phyloP scores from a whole-genome alignment of 2,113 vertebrate species.

The Oryzias celebensis region DNA sequence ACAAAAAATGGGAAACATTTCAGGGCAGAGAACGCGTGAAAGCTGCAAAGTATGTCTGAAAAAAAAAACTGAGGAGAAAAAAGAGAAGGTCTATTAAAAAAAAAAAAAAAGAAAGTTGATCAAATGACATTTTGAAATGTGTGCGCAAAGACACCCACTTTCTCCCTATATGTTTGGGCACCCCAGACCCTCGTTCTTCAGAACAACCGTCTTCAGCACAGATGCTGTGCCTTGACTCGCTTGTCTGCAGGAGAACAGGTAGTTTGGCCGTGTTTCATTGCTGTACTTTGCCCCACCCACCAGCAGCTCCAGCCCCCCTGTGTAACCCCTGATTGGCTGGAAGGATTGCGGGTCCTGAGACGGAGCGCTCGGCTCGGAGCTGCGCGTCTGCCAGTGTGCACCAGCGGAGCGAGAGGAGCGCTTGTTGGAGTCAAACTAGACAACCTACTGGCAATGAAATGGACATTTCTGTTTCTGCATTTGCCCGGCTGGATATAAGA shows the following conservation, averaged over 20 bases:
- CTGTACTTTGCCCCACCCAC: constrained; percentile 75
- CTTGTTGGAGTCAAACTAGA: constrained; percentile 64
- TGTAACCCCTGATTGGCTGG: constrained; percentile 78
- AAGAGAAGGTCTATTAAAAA: too few species aligned
- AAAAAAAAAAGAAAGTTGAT: too few species aligned
- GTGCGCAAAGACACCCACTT: constrained; percentile 13
- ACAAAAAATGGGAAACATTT: too few species aligned
- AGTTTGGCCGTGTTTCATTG: constrained; percentile 70
- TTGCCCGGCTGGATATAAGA: constrained; percentile 62
- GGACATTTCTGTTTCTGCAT: constrained; percentile 46
- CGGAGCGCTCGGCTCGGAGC: constrained; percentile 74
- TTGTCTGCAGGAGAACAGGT: constrained; percentile 68
- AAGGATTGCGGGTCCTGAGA: constrained; percentile 79
- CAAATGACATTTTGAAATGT: too few species aligned
- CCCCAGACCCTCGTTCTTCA: constrained; percentile 14
- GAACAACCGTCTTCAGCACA: constrained; percentile 39
- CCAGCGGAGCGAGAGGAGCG: constrained; percentile 72
- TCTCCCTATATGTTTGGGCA: neutral
- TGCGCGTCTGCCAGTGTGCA: constrained; percentile 74
- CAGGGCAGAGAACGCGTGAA: too few species aligned
- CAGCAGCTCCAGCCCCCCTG: constrained; percentile 72
- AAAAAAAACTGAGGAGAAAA: too few species aligned
- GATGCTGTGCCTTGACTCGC: constrained; percentile 46
- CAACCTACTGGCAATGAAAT: constrained; percentile 60
- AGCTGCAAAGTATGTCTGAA: too few species aligned